Conservation (phyloP, 2,888 invertebrate genomes). For the Latheticus oryzae region DNA sequence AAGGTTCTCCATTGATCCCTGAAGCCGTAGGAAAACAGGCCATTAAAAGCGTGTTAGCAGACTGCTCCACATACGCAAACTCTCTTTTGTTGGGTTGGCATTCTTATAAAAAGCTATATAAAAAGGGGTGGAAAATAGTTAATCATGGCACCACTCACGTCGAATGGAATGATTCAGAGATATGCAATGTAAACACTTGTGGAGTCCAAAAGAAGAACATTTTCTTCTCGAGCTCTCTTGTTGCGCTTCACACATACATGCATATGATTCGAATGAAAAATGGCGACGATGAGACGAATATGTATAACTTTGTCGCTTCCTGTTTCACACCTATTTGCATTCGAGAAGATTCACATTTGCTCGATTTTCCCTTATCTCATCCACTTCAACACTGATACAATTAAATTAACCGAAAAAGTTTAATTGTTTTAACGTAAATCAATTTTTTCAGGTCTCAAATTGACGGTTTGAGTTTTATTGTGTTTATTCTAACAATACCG, state of each 20-base stretch:
- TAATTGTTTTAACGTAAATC: no score
- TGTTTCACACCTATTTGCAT: slow-evolving; percentile 25
- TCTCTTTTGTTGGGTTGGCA: slow-evolving; percentile 26
- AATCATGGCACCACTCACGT: slow-evolving; percentile 50
- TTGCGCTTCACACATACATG: slow-evolving; percentile 24
- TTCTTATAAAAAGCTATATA: slow-evolving; percentile 22
- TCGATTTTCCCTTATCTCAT: slow-evolving; percentile 27
- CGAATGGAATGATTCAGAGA: slow-evolving; percentile 51
- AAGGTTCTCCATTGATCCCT: no score
- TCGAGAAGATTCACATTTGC: slow-evolving; percentile 12
- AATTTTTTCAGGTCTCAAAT: no score
- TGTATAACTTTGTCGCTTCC: slow-evolving; percentile 31
- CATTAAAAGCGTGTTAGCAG: slow-evolving; percentile 32
- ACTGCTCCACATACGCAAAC: slow-evolving; percentile 18
- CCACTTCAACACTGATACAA: slow-evolving; percentile 18
- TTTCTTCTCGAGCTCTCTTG: slow-evolving; percentile 18
- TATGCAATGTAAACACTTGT: slow-evolving; percentile 53
- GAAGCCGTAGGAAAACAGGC: no score
- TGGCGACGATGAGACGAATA: slow-evolving; percentile 23
- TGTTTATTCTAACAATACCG: slow-evolving; percentile 31
- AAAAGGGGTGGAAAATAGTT: slow-evolving; percentile 48
- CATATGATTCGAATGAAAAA: slow-evolving; percentile 35
- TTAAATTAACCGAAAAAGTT: slow-evolving; percentile 24
- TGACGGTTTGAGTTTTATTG: slow-evolving; percentile 26
- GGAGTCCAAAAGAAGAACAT: slow-evolving; percentile 35